Evolutionary conservation across 2,113 vertebrate species (phyloP), one percentile per base, ranked within the genome.

Genomic region (Azemiops feae): DNA sequence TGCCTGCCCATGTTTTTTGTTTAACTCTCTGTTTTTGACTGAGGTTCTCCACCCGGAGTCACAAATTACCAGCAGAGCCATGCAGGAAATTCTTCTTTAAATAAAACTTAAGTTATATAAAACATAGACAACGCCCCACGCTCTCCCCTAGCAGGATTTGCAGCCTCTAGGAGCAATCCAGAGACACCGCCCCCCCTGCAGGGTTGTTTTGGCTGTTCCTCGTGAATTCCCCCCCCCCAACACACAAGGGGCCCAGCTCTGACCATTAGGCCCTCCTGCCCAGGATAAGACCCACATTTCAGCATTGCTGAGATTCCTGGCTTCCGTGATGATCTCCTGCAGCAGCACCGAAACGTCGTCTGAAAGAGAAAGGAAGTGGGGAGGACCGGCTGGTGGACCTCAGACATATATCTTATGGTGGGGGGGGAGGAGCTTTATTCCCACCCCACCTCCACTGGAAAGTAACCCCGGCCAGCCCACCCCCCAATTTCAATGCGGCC

Each of bases 261-360:
- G 16, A 81, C 34, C 69, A 3, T 5, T 6, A 74, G 69, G 14
- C 69, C 6, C 34, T 9, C 69, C n/a, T 3, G 34, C 18, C 34
- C 34, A 8, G 18, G 6, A 39, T 9, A 34, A 27, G 18, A 93
- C 97, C 96, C 96, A 99, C 99, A 99, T 99, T 97, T 99, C 99
- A 0, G 99, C 99, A 4, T 98, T 99, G 97, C 99, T 99, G 97
- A 99, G 98, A 97, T 99, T 99, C 95, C 99, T 97, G 94, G 99
- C 99, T 95, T 99, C 99, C 0, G 99, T 98, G 96, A 99, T 99
- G 97, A 99, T 99, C 97, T 99, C 99, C 96, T 99, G 99, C 92
- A 99, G 98, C 97, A 99, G 97, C 57, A 99, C 99, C 4, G 99
- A 99, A 88, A 99, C 99, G 0, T 99, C 99, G 93, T 99, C 99